These are phyloP conservation scores for Drosophila neotestacea DNA, from an alignment of 2,888 invertebrate genomes.

Conservation along the genomic window DNA sequence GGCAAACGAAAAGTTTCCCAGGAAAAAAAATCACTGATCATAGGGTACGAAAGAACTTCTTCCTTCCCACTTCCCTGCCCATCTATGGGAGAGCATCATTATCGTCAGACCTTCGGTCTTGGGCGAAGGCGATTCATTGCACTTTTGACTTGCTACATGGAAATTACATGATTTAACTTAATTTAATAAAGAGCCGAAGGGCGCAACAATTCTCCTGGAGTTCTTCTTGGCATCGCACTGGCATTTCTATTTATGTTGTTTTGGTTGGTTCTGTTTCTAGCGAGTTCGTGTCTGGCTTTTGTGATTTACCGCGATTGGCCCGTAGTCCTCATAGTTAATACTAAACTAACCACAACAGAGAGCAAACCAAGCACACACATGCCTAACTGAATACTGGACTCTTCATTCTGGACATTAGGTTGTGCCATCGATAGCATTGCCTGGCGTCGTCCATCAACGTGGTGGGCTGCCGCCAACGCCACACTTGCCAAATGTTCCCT, in stretches of 20 bases:
- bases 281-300: conserved; percentile 70
- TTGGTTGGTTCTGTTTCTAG: conserved; percentile 11
- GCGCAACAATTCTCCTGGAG: conserved; percentile 35
- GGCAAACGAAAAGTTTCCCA: conserved; percentile 59
- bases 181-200: conserved; percentile 80
- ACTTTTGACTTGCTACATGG: conserved; percentile 79
- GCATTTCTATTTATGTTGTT: not conserved
- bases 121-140: conserved; percentile 66
- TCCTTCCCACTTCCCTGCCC: not conserved
- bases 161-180: conserved; percentile 81
- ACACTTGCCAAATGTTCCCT: conserved; percentile 65
- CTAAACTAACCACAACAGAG: conserved; percentile 23
- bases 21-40: conserved; percentile 57
- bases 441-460: conserved; percentile 72
- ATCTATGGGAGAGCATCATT: conserved; percentile 32
- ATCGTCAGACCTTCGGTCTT: conserved; percentile 40
- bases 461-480: conserved; percentile 73
- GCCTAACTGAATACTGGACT: conserved; percentile 17
- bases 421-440: conserved; percentile 37
- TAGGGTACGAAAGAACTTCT: conserved; percentile 27
- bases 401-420: conserved; percentile 2
- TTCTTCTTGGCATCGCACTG: conserved; percentile 30
- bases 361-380: conserved; percentile 35
- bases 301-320: conserved; percentile 76
- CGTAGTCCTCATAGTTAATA: conserved; percentile 26